Base-by-base conservation (phyloP, 1,140 invertebrate species). In the Ceratoteleas bidentatus region DNA sequence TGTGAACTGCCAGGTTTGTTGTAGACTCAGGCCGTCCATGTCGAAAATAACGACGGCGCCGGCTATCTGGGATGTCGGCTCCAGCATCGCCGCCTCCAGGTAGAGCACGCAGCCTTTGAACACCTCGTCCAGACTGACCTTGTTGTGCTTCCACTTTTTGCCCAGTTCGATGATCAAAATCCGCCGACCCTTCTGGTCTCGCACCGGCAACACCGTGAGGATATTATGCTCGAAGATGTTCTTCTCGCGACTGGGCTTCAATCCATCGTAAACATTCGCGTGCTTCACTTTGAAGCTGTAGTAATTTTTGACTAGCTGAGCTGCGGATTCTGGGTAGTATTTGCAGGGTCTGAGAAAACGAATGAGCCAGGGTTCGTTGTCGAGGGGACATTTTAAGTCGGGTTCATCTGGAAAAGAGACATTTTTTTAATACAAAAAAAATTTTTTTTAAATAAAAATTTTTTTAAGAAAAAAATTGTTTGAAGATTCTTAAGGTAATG, bases 121-220 rank as follows among this genome's bases (percentile, higher is more conserved):
- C 6, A 96, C 94, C 86, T 97, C 96, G 86, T 96, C 96, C 13
- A 97, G 89, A 3, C 91, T 91, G 47, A 95, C 95, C 89, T 96
- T 94, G 81, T 95, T 96, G 85, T 95, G 95, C 85, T 97, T 96
- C 96, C 96, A 97, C 90, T 95, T 96, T 86, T 96, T 96, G 88
- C 96, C 96, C 66, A 96, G 89, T 89, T 96, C 95, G 11, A 96
- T 92, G 32, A 96, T 92, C 5, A 96, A 90, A 40, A 96, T 94
- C 61, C 96, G 92, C 36, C 96, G 90, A 0, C 95, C 95, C 2
- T 91, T 85, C 84, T 96, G 95, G 88, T 96, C 96, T 11, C 96
- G 92, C 76, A 94, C 94, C 0, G 95, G 95, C 62, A 96, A 90
- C 3, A 96, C 96, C 0, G 94, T 94, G 2, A 97, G 89, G 56